phyloP scores from a whole-genome alignment of 2,888 invertebrate genomes.

The Chouioia cunea region DNA sequence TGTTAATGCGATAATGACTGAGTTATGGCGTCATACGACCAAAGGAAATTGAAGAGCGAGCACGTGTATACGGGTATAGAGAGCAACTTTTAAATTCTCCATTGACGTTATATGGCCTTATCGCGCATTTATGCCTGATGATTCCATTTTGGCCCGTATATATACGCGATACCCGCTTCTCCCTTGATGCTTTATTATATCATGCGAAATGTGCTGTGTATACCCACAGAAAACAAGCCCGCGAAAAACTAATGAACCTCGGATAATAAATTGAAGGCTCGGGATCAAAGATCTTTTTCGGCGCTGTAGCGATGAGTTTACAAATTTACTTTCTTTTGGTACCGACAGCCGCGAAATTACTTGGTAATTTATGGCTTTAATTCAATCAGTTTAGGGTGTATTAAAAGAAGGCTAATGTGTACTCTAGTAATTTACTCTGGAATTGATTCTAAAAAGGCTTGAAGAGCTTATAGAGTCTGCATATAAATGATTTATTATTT shows the following conservation, averaged over 20 bases:
- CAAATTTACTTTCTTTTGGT: constrained; percentile 22
- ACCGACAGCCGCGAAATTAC: constrained; percentile 8
- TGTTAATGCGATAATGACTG: constrained; percentile 5
- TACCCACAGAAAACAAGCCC: no score
- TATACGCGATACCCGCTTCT: no score
- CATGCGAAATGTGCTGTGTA: no score
- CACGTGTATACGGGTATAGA: constrained; percentile 1
- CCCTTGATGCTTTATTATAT: no score
- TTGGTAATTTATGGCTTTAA: constrained; percentile 34
- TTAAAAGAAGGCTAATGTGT: background rate
- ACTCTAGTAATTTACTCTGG: no score
- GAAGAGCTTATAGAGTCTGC: no score
- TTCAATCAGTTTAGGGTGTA: constrained; percentile 15
- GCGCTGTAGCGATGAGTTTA: constrained; percentile 32
- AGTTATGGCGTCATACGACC: background rate
- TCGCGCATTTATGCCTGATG: constrained; percentile 40
- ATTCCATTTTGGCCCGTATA: constrained; percentile 14
- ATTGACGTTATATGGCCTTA: constrained; percentile 29
- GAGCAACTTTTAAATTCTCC: background rate
- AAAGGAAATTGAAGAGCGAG: constrained; percentile 25
- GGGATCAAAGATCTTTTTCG: constrained; percentile 40
- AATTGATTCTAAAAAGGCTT: no score
- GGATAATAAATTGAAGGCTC: constrained; percentile 35
- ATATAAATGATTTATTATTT: no score
- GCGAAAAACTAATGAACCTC: constrained; percentile 31